Conservation (phyloP, 2,797 vertebrate genomes). For the Petrocephalus sullivani region DNA sequence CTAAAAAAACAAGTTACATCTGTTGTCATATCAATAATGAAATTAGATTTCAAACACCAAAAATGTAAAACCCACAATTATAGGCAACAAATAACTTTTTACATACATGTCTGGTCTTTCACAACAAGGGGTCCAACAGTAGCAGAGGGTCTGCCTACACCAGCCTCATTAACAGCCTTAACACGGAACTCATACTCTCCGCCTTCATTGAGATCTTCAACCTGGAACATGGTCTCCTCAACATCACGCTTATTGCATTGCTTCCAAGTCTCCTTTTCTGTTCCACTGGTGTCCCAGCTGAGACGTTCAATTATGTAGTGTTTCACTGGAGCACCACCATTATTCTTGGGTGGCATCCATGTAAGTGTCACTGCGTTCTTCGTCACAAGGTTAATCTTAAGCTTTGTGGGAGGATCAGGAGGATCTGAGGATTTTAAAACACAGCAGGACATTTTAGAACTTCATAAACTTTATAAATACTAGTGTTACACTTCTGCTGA, state of each 20-base stretch:
- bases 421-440: constrained; percentile 67
- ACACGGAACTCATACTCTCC: constrained; percentile 95
- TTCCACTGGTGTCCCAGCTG: constrained; percentile 87
- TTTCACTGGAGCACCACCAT: constrained; percentile 89
- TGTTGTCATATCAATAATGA: background rate
- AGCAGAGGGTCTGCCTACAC: constrained; percentile 83
- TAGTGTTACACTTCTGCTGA: background rate
- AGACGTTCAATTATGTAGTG: constrained; percentile 92
- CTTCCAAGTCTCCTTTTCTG: constrained; percentile 93
- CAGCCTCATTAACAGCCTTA: constrained; percentile 93
- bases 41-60: background rate
- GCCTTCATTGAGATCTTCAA: constrained; percentile 92
- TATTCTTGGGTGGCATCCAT: constrained; percentile 92
- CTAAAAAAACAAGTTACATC: constrained; percentile 49
- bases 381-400: constrained; percentile 87
- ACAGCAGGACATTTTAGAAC: background rate
- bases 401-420: constrained; percentile 89
- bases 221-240: constrained; percentile 85
- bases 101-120: constrained; percentile 95
- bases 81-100: background rate
- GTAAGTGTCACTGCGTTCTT: constrained; percentile 83
- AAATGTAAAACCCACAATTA: background rate
- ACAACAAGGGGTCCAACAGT: constrained; percentile 84
- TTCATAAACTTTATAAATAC: background rate
- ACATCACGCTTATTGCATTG: constrained; percentile 94